Evolutionary conservation across 1,140 invertebrate genomes (phyloP), one percentile per base, ranked within the genome.

Genomic region (Cydia pomonella): DNA sequence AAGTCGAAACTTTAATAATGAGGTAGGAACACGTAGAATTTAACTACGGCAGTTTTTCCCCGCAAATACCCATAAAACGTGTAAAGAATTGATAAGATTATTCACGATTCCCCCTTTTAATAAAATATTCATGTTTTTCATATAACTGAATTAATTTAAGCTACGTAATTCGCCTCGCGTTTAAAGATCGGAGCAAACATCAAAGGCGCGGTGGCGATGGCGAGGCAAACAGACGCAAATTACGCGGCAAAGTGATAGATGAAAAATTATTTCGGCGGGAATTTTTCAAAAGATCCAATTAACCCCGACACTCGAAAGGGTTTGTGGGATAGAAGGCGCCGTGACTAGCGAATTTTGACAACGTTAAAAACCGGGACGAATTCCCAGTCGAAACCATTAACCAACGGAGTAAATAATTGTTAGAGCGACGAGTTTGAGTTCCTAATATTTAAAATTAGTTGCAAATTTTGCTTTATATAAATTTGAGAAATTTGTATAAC

Each of bases 251-350:
- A 79, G 73, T 77, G 74, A 80, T 77, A 80, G 79, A 80, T 80
- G 76, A 75, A 77, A 77, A 80, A 77, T 75, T 75, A 77, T 73
- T 75, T 80, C 64, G 63, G 73, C 29, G 53, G 62, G 33, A 72
- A 73, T 73, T 73, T 74, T 79, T 80, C 76, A 80, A 80, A 80
- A 80, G 79, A 77, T 80, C 76, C 76, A 80, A 80, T 80, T 80
- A 80, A 80, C 76, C 78, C 78, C 18, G 74, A 53, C 74, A 59
- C 79, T 80, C 75, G 76, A 80, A 80, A 77, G 79, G 79, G 76
- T 77, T 77, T 72, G 72, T 25, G 72, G 74, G 69, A 73, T 75
- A 75, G 76, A 79, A 76, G 76, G 69, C 75, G 75, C 59, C 50
- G 75, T 79, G 78, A 79, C 78, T 74, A 73, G 78, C 74, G 53